phyloP scores from a whole-genome alignment of 35 echinoderm and acorn worm species.

The Lytechinus pictus region DNA sequence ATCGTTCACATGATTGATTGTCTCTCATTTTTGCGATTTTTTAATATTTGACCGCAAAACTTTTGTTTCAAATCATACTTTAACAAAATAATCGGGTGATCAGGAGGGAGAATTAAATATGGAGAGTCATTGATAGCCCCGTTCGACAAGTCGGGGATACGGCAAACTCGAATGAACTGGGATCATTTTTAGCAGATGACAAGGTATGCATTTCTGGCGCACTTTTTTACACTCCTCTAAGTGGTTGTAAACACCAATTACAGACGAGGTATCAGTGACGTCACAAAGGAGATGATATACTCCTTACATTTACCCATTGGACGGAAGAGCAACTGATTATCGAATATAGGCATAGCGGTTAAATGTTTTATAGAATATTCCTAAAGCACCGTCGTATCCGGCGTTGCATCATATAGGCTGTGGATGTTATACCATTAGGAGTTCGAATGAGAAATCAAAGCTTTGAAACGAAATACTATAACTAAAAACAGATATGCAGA shows the following conservation, averaged over 20 bases:
- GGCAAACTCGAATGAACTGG: not conserved
- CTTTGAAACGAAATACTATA: too few relatives aligned
- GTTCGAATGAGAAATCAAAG: too few relatives aligned
- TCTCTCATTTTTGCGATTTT: not conserved
- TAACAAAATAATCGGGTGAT: too few relatives aligned
- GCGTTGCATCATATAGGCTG: too few relatives aligned
- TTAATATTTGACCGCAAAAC: not conserved
- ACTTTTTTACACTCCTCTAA: not conserved
- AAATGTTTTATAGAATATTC: not conserved
- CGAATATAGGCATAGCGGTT: not conserved
- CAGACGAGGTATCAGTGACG: not conserved
- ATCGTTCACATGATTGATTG: not conserved
- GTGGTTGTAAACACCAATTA: conserved; percentile 4
- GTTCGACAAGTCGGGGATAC: not conserved
- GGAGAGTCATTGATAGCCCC: not conserved
- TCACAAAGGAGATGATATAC: not conserved
- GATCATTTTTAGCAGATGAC: not conserved
- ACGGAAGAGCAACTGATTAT: not conserved
- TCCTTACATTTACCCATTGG: not conserved
- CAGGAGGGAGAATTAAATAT: not conserved
- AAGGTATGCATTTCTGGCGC: not conserved
- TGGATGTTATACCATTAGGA: too few relatives aligned
- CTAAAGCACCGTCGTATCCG: too few relatives aligned
- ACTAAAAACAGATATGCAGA: too few relatives aligned
- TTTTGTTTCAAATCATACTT: not conserved